A percentile compares a stretch with the other conserved stretches of the same genome.
These are phyloP conservation scores for Helicoverpa zea DNA, from an alignment of 1,140 invertebrate genomes.

Conservation along the genomic window DNA sequence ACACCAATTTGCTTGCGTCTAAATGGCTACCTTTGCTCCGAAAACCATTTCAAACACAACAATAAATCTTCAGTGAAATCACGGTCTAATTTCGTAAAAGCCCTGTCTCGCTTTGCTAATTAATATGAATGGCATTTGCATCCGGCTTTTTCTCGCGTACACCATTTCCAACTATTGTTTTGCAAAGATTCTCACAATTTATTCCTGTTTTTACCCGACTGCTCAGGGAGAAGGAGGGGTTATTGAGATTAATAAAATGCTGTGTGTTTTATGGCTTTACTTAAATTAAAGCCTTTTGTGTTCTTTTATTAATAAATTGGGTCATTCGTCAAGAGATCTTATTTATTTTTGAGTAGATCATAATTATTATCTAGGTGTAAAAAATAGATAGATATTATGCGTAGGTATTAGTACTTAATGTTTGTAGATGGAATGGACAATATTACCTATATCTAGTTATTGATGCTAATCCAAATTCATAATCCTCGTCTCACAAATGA, in stretches of 20 bases:
- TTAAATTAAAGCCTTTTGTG: constrained; percentile 75
- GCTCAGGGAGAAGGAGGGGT: constrained; percentile 69
- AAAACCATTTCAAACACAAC: constrained; percentile 85
- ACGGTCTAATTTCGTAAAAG: constrained; percentile 87
- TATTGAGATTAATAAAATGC: constrained; percentile 78
- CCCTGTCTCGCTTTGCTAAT: constrained; percentile 86
- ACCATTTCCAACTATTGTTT: constrained; percentile 87
- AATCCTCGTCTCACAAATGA: too few relatives aligned
- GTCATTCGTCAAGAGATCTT: constrained; percentile 54
- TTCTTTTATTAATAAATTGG: constrained; percentile 66
- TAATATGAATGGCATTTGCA: constrained; percentile 87
- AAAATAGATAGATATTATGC: too few relatives aligned
- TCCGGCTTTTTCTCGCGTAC: constrained; percentile 86
- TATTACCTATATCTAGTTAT: too few relatives aligned
- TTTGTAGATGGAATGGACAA: too few relatives aligned
- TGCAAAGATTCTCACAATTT: constrained; percentile 85
- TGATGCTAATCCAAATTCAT: too few relatives aligned
- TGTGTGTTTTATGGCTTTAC: constrained; percentile 68
- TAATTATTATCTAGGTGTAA: too few relatives aligned
- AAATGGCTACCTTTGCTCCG: constrained; percentile 84
- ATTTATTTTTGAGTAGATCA: background rate
- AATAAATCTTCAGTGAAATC: constrained; percentile 86
- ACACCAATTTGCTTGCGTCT: constrained; percentile 80
- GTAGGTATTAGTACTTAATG: too few relatives aligned
- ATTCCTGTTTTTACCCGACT: constrained; percentile 83